Percentiles rank a stretch among this genome's conserved stretches.
Evolutionary conservation across 2,113 vertebrate genomes (phyloP).

Genomic region (Megaceryle maxima): DNA sequence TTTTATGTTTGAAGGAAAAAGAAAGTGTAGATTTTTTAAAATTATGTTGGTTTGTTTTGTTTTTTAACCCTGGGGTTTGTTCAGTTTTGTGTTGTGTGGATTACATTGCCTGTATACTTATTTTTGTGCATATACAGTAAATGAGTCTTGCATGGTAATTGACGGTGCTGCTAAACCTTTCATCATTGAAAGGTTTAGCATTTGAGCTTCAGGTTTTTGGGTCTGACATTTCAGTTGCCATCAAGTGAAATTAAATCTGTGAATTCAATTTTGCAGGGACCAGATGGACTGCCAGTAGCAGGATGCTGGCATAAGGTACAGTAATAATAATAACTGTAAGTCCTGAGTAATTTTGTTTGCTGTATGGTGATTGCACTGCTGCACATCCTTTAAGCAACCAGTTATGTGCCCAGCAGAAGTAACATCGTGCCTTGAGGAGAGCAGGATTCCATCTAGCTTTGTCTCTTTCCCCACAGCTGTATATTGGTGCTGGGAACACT

Average conservation of each 20-base stretch:
- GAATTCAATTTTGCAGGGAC: slow-evolving; percentile 80
- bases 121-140: background rate
- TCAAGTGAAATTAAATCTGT: background rate
- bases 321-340: background rate
- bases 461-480: background rate
- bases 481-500: background rate
- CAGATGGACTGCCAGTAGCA: slow-evolving; percentile 91
- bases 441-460: background rate
- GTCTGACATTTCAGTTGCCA: background rate
- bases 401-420: background rate
- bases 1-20: background rate
- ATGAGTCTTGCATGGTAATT: background rate
- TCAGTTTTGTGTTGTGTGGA: background rate
- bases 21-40: background rate
- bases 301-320: slow-evolving; percentile 97
- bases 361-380: background rate
- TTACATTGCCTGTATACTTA: background rate
- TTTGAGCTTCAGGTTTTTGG: background rate
- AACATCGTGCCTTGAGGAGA: background rate
- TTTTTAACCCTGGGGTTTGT: background rate
- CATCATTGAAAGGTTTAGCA: too few relatives aligned
- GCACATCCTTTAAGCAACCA: background rate
- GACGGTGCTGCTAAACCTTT: background rate
- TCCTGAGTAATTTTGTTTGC: background rate
- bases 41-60: too few relatives aligned